Conservation (phyloP, 2,888 invertebrate species). For the Drosophila affinis region DNA sequence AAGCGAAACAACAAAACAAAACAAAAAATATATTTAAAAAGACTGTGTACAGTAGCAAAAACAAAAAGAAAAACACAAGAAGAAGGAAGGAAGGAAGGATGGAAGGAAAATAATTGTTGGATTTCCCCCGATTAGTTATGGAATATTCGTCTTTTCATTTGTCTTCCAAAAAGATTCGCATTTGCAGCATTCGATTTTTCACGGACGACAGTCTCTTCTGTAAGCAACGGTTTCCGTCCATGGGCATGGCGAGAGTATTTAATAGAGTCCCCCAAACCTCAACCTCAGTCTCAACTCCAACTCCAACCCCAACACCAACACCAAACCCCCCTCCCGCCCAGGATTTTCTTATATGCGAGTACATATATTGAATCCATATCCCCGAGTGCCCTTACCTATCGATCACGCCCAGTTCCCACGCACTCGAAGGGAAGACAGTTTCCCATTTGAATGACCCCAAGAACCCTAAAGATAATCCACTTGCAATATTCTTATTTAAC, state of each 20-base stretch:
- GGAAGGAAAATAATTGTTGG: constrained; percentile 4
- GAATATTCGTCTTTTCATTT: constrained; percentile 65
- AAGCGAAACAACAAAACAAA: constrained; percentile 34
- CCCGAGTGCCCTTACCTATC: constrained; percentile 62
- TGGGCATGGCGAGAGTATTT: constrained; percentile 69
- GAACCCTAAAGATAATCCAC: constrained; percentile 48
- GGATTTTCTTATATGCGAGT: too few relatives aligned
- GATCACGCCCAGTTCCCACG: constrained; percentile 62
- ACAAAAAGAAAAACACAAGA: constrained; percentile 23
- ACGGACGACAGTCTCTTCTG: constrained; percentile 35
- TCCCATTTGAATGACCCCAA: too few relatives aligned
- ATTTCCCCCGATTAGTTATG: constrained; percentile 23
- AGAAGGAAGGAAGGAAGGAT: constrained; percentile 4
- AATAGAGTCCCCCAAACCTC: constrained; percentile 19
- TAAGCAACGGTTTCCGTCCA: constrained; percentile 76
- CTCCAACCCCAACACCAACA: too few relatives aligned
- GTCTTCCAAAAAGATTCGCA: constrained; percentile 67
- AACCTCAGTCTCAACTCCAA: too few relatives aligned
- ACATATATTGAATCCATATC: constrained; percentile 25
- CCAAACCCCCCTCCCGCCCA: not conserved
- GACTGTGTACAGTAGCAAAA: constrained; percentile 74
- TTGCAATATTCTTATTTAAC: constrained; percentile 64
- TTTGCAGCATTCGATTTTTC: constrained; percentile 43
- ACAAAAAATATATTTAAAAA: constrained; percentile 51
- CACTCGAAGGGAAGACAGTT: constrained; percentile 35